Evolutionary conservation across 1,140 invertebrate species (phyloP).

Genomic region (Drosophila pseudoananassae): DNA sequence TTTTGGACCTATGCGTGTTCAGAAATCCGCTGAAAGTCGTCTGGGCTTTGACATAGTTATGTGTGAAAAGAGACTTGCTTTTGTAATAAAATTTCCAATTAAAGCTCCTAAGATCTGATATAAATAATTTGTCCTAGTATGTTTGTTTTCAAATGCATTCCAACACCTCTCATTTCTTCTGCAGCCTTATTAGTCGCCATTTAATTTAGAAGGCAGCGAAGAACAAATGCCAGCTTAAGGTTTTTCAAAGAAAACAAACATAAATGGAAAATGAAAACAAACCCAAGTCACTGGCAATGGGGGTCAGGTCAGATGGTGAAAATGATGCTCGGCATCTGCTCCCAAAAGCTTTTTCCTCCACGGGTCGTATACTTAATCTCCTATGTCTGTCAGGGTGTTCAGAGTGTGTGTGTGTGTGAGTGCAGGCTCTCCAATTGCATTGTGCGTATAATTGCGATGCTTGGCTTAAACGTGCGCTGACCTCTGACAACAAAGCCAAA

Average conservation of each 20-base stretch:
- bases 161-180: neutral
- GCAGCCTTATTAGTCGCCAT: conserved; percentile 32
- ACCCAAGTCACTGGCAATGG: conserved; percentile 32
- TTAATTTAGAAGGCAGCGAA: conserved; percentile 20
- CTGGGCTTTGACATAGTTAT: conserved; percentile 61
- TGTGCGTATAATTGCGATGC: conserved; percentile 79
- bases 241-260: conserved; percentile 16
- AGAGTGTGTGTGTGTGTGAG: conserved; percentile 5
- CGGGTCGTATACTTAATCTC: conserved; percentile 43
- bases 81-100: neutral
- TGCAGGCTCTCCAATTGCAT: conserved; percentile 53
- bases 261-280: conserved; percentile 35
- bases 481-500: conserved; percentile 68
- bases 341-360: conserved; percentile 31
- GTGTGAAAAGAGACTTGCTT: neutral
- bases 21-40: conserved; percentile 16
- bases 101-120: neutral
- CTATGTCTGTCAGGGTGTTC: neutral
- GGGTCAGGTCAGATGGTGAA: conserved; percentile 47
- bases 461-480: conserved; percentile 81
- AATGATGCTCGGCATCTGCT: conserved; percentile 42
- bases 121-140: neutral
- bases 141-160: conserved; percentile 5
- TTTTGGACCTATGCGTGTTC: conserved; percentile 21
- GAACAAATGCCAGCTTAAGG: conserved; percentile 37